Evolutionary conservation across 2,113 vertebrate species (phyloP), one percentile per base, ranked within the genome.

Genomic region (Alligator sinensis): DNA sequence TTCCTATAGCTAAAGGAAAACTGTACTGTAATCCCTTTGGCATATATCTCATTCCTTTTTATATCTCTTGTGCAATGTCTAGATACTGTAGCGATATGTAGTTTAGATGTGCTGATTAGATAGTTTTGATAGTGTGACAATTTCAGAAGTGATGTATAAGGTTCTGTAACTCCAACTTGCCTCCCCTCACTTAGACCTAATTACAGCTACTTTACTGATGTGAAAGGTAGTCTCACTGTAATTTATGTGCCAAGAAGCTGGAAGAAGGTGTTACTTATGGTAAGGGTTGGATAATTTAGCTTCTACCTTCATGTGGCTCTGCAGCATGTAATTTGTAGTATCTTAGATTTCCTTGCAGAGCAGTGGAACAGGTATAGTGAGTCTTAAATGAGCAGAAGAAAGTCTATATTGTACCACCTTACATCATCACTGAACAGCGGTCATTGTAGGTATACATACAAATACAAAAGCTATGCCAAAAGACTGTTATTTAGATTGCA

Each of bases 101-200:
- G 62, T 38, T 92, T 84, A 88, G 34, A 76, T 62, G n/a, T 68
- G 66, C 88, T 86, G 28, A 93, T 92, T 77, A 91, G 81, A 79
- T 81, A 88, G 77, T 88, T 82, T 64, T 95, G 88, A 88, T 92
- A 86, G 34, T 47, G 57, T 85, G 88, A 74, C 92, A 94, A 87
- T 85, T 78, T 58, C 84, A 85, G 76, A 84, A 77, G 74, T 60
- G 86, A 63, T 58, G 13, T 80, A 24, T 86, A 86, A 90, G 14
- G 28, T 91, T 68, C 62, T 85, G 59, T 81, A 89, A 93, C 72
- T 95, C 22, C 63, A 62, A 10, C 22, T 93, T 88, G 24, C 79
- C 94, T 86, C 81, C 84, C 93, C 34, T 88, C 84, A 85, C 79
- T 94, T 84, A 72, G 27, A 68, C 77, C 62, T 96, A 94, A 95